Base-by-base conservation (phyloP, 2,888 invertebrate species). In the Bhutanitis thaidina region DNA sequence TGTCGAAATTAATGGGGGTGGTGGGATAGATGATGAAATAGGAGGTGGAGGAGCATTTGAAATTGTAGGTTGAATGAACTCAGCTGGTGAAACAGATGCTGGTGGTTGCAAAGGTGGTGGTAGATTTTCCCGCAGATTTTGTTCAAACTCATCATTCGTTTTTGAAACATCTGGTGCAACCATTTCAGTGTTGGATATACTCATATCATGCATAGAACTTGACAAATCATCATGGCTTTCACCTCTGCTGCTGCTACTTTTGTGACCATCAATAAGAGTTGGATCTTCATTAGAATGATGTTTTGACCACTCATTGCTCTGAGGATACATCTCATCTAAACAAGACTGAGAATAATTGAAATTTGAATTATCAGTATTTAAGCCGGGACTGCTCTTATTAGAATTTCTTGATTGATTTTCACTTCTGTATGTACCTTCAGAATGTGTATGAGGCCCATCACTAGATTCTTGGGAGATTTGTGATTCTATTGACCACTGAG, bases 401-500 rank as follows among this genome's bases (percentile, higher is more conserved):
- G 89, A 90, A 64, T 89, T 87, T 57, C 91, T 81, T 2, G 92
- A 92, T 54, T 90, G 90, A 66, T 90, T 90, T 60, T 91, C 90
- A 79, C 92, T 92, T 67, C 87, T 76, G 57, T 91, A 91, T 39
- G 92, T 91, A 49, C 91, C 91, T 65, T 92, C 92, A 8, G 92
- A 91, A 9, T 91, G 91, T 43, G 91, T 92, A 34, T 90, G 80
- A 15, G 90, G 81, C 29, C 92, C 91, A 62, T 93, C 93, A 55
- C 92, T 92, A 1, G 92, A 93, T 61, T 92, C 92, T 67, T 92
- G 92, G 8, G 92, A 92, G 77, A 92, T 90, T 69, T 93, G 92
- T 30, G 92, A 92, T 67, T 93, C 93, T 48, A 91, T 91, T 4
- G 93, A 93, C 93, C 92, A 93, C 61, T 93, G 92, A 1, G 92